Conservation (phyloP, 2,888 invertebrate species). For the Thymelicus lineola region DNA sequence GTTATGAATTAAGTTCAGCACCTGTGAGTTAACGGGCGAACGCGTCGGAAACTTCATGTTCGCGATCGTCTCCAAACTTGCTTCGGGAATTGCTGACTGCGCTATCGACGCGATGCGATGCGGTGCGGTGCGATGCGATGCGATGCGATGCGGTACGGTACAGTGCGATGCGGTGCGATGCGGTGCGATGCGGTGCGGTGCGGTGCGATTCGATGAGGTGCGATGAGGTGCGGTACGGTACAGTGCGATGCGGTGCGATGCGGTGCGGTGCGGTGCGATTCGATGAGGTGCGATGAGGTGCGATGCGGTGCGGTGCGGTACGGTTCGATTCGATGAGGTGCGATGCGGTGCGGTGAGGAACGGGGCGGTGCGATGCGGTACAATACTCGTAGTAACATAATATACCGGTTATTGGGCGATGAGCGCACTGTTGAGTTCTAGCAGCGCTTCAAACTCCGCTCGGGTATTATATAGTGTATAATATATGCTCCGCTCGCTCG, state of each 20-base stretch:
- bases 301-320: background rate
- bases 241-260: background rate
- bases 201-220: background rate
- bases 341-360: background rate
- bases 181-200: background rate
- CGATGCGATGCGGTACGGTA: background rate
- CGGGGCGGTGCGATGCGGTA: background rate
- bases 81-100: background rate
- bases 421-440: constrained; percentile 6
- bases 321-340: background rate
- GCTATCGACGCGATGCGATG: background rate
- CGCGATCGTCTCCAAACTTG: constrained; percentile 24
- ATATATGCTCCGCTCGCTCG: background rate
- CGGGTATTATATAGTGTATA: too few relatives aligned
- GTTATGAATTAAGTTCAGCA: constrained; percentile 41
- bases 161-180: background rate
- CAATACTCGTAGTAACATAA: constrained; percentile 24
- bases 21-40: constrained; percentile 39
- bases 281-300: background rate
- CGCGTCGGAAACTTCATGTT: constrained; percentile 20
- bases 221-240: background rate
- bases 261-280: background rate
- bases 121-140: too few relatives aligned
- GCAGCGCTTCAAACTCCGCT: background rate
- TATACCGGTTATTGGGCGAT: constrained; percentile 13